Evolutionary conservation across 1,140 invertebrate species (phyloP), one percentile per base, ranked within the genome.

Genomic region (Musca domestica): DNA sequence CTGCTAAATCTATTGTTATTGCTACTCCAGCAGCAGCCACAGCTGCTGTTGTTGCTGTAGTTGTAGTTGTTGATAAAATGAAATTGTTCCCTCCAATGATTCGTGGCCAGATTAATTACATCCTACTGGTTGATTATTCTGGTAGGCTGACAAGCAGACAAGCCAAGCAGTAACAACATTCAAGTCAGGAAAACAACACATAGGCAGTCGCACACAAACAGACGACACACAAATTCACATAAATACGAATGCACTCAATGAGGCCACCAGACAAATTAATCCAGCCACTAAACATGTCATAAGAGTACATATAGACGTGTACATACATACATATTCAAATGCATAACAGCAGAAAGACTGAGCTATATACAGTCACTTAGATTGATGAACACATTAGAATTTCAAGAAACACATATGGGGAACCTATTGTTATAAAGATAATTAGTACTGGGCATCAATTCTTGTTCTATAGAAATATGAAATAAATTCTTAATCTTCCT

Each of bases 91-190:
- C 56, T 61, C 17, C 27, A 61, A 61, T 61, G 56, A 61, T 20
- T 61, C 56, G 27, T 61, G 56, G 56, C 56, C 56, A 61, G 56
- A 61, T 61, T 61, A 61, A 61, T 61, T 61, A 61, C 56, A 61
- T 20, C 56, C 30, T 61, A 34, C 56, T 34, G 56, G 23, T 27
- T 58, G 54, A 51, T 30, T 17, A 17, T 61, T 2, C 56, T 17
- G 56, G 27, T 34, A 61, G 34, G 34, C 34, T 61, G 22, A 56
- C 23, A 34, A 34, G n/a, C n/a, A 61, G 17, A 17, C 27, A 23
- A 27, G 20, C 52, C 25, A 17, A 25, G 10, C 15, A 34, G 34
- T 1, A 61, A 27, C 7, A 34, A 34, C 7, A 41, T 41, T 9
- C 4, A 41, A 41, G 10, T 41, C 5, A 10, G n/a, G 15, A 34